Percentiles rank a stretch among this genome's conserved stretches.
phyloP scores from a whole-genome alignment of 2,888 invertebrate species.

The Drosophila yooni region DNA sequence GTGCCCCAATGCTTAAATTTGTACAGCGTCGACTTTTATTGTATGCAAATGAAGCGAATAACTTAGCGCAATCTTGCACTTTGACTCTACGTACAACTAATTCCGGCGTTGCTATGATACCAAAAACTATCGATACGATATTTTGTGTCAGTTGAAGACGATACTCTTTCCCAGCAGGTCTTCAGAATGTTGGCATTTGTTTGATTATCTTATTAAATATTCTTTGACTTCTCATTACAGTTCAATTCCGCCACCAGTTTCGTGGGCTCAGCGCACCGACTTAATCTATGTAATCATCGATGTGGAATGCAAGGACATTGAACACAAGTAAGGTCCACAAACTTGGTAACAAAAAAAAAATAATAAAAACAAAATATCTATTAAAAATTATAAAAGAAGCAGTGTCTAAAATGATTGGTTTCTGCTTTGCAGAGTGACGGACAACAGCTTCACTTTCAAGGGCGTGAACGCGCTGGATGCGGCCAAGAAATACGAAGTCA shows the following conservation, averaged over 20 bases:
- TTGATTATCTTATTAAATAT: constrained; percentile 32
- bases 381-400: background rate
- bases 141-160: background rate
- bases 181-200: background rate
- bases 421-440: constrained; percentile 87
- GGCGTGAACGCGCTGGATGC: constrained; percentile 92
- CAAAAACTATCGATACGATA: constrained; percentile 3
- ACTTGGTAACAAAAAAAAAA: background rate
- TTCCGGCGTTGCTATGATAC: constrained; percentile 50
- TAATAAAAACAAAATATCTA: background rate
- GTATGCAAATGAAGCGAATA: constrained; percentile 41
- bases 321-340: constrained; percentile 88
- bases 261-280: constrained; percentile 96
- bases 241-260: constrained; percentile 90
- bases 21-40: constrained; percentile 32
- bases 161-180: constrained; percentile 23
- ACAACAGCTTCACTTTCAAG: constrained; percentile 91
- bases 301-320: constrained; percentile 94
- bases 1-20: constrained; percentile 35
- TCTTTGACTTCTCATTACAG: constrained; percentile 51
- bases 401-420: background rate
- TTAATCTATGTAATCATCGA: constrained; percentile 95
- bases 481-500: constrained; percentile 94
- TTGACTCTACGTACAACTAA: constrained; percentile 19
- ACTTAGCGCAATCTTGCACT: constrained; percentile 34